Conservation (phyloP, 2,113 vertebrate genomes). For the Paramormyrops kingsleyae region DNA sequence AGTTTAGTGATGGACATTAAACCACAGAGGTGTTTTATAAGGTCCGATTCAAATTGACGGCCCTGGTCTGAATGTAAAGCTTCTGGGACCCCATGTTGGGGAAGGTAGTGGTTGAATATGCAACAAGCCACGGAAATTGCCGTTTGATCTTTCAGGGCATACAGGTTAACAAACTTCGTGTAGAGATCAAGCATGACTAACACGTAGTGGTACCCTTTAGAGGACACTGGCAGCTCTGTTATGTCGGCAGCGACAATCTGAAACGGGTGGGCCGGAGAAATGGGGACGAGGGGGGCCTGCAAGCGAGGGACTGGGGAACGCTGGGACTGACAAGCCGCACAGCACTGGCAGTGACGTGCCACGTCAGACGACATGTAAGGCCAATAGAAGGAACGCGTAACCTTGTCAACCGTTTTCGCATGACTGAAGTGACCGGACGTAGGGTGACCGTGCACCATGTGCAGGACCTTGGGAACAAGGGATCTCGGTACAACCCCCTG, state of each 20-base stretch:
- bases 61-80: not conserved
- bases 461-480: conserved; percentile 7
- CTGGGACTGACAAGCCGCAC: not conserved
- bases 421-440: conserved; percentile 2
- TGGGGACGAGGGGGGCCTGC: not conserved
- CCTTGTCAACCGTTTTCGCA: conserved; percentile 10
- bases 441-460: not conserved
- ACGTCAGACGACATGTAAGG: conserved; percentile 21
- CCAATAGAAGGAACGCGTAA: not conserved
- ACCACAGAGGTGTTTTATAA: not conserved
- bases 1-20: conserved; percentile 14
- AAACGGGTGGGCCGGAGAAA: not conserved
- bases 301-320: not conserved
- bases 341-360: not conserved
- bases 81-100: not conserved
- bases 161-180: not conserved
- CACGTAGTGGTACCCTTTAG: conserved; percentile 3
- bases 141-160: not conserved
- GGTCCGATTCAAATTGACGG: not conserved
- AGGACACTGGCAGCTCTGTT: conserved; percentile 15
- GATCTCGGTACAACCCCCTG: not conserved
- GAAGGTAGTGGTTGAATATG: not conserved
- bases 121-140: not conserved
- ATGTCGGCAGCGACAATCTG: conserved; percentile 21
- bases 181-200: conserved; percentile 16